phyloP scores from a whole-genome alignment of 1,140 invertebrate species.

The Drosophila insularis region DNA sequence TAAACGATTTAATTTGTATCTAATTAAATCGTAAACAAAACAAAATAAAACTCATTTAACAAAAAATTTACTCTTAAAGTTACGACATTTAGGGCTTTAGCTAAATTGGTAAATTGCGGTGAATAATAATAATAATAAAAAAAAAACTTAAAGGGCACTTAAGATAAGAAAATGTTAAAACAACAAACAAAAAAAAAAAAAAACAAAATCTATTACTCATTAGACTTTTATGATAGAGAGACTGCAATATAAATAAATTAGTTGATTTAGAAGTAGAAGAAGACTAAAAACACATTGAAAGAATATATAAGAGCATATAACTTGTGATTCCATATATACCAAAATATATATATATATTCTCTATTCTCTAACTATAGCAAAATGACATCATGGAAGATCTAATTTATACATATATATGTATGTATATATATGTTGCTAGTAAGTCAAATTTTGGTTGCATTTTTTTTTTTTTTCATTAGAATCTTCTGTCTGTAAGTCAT shows the following conservation, averaged over 20 bases:
- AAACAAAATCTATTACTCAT: background rate
- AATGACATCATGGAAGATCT: too few relatives aligned
- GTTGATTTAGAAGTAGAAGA: background rate
- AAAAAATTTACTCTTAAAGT: background rate
- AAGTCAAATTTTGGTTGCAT: background rate
- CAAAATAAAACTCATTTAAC: too few relatives aligned
- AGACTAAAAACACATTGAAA: background rate
- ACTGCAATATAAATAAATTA: conserved; percentile 1
- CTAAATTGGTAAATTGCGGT: background rate
- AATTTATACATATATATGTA: too few relatives aligned
- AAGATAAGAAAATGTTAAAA: background rate
- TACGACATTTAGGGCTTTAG: background rate
- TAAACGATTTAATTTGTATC: too few relatives aligned
- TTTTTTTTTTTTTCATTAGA: background rate
- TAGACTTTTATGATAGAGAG: background rate
- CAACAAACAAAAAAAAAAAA: background rate
- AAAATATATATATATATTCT: too few relatives aligned
- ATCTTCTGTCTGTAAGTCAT: background rate
- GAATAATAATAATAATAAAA: background rate
- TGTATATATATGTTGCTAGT: too few relatives aligned
- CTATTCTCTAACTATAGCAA: too few relatives aligned
- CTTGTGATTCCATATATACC: too few relatives aligned
- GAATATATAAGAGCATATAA: background rate
- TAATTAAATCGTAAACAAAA: too few relatives aligned
- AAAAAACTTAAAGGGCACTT: background rate